phyloP scores from a whole-genome alignment of 2,797 vertebrate species.

The Epinephelus coioides region DNA sequence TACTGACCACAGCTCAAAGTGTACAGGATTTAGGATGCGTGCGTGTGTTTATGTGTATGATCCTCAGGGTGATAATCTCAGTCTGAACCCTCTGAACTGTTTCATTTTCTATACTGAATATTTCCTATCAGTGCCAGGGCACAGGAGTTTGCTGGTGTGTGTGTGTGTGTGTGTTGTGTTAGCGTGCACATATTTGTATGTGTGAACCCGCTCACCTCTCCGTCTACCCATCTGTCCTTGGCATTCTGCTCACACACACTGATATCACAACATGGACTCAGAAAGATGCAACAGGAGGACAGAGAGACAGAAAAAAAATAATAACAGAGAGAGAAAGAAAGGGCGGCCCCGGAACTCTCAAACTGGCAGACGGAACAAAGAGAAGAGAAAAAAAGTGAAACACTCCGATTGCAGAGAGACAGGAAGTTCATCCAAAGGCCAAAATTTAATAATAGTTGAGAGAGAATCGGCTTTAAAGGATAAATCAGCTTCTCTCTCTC shows the following conservation, averaged over 20 bases:
- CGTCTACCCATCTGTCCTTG: constrained; percentile 43
- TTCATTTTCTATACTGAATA: constrained; percentile 14
- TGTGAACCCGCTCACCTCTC: constrained; percentile 43
- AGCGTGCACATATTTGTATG: constrained; percentile 10
- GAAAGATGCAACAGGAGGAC: constrained; percentile 42
- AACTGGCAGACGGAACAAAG: constrained; percentile 25
- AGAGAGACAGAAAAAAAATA: not conserved
- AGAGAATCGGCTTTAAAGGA: constrained; percentile 50
- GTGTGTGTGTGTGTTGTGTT: not conserved
- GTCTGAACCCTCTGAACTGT: constrained; percentile 18
- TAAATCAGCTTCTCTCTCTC: constrained; percentile 6
- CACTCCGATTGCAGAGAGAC: constrained; percentile 12
- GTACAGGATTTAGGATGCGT: constrained; percentile 7
- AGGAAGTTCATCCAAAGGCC: constrained; percentile 51
- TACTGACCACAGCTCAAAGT: not conserved
- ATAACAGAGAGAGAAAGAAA: not conserved
- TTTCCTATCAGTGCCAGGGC: not conserved
- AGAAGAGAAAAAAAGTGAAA: not conserved
- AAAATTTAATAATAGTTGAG: constrained; percentile 33
- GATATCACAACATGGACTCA: constrained; percentile 32
- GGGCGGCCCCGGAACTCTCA: not conserved
- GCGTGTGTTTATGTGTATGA: constrained; percentile 1
- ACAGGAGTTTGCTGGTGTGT: not conserved
- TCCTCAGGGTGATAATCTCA: not conserved
- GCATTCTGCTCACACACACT: constrained; percentile 44